Percentiles rank a stretch among this genome's conserved stretches.
phyloP scores from a whole-genome alignment of 2,888 invertebrate genomes.

The Clitarchus hookeri region DNA sequence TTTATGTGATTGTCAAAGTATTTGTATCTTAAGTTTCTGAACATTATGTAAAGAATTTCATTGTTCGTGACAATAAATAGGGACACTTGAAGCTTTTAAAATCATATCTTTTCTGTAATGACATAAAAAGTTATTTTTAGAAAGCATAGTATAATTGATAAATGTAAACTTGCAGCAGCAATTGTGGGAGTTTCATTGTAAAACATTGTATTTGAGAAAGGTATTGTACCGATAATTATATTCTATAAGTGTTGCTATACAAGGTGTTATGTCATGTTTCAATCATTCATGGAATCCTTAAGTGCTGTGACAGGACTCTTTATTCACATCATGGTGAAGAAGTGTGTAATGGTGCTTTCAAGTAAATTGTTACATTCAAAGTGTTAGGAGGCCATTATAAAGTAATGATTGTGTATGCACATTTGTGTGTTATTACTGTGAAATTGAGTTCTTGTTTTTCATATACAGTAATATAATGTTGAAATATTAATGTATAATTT shows the following conservation, averaged over 20 bases:
- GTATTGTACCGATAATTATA: background rate
- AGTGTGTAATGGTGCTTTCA: slow-evolving; percentile 8
- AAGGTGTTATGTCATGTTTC: background rate
- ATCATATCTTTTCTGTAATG: background rate
- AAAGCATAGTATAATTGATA: background rate
- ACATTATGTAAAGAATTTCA: background rate
- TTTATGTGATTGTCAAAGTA: background rate
- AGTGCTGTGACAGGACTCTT: background rate
- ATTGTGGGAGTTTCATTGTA: background rate
- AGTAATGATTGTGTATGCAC: background rate
- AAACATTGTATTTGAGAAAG: background rate
- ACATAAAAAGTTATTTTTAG: slow-evolving; percentile 3
- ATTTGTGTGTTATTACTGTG: background rate
- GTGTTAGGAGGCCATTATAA: background rate
- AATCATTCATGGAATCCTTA: background rate
- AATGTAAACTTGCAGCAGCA: background rate
- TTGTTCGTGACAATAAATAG: background rate
- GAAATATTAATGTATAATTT: slow-evolving; percentile 7
- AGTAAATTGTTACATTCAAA: background rate
- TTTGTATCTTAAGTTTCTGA: background rate
- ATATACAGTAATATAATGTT: slow-evolving; percentile 14
- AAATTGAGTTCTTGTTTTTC: slow-evolving; percentile 10
- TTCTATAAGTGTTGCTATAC: background rate
- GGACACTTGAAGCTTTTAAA: background rate
- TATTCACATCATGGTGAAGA: background rate